Evolutionary conservation across 1,140 invertebrate genomes (phyloP).

Genomic region (Gonioctena quinquepunctata): DNA sequence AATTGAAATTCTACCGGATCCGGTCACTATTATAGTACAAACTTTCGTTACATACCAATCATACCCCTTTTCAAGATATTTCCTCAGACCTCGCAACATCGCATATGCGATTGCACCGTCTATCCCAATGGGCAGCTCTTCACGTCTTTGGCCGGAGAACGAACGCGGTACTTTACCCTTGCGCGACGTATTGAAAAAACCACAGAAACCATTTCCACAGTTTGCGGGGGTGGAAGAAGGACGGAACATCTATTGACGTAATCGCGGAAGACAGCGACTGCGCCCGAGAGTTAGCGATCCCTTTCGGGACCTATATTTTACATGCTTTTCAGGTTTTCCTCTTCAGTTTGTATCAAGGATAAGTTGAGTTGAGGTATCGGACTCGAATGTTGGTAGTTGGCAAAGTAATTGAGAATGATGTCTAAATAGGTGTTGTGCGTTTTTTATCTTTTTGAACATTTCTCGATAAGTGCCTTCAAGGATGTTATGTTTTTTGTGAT

Average conservation of each 20-base stretch:
- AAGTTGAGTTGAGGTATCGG: neutral
- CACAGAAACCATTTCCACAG: neutral
- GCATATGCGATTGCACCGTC: neutral
- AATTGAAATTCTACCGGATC: no score
- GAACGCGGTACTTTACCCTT: neutral
- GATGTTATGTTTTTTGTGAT: neutral
- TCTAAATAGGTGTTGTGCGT: neutral
- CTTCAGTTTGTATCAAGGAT: neutral
- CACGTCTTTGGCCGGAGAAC: neutral
- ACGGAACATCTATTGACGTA: conserved; percentile 22
- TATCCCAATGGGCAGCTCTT: neutral
- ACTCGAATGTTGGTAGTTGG: neutral
- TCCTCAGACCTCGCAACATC: neutral
- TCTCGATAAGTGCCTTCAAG: neutral
- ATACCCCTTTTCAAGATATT: neutral
- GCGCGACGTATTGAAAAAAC: neutral
- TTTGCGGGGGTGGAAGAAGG: conserved; percentile 15
- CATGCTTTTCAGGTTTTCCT: conserved; percentile 13
- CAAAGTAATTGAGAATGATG: neutral
- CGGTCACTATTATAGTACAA: no score
- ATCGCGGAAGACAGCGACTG: conserved; percentile 4
- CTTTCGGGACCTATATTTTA: conserved; percentile 18
- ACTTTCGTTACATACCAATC: no score
- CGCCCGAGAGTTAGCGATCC: neutral
- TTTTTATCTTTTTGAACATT: neutral